phyloP scores from a whole-genome alignment of 1,140 invertebrate genomes.

The Panagrolaimus sp. region DNA sequence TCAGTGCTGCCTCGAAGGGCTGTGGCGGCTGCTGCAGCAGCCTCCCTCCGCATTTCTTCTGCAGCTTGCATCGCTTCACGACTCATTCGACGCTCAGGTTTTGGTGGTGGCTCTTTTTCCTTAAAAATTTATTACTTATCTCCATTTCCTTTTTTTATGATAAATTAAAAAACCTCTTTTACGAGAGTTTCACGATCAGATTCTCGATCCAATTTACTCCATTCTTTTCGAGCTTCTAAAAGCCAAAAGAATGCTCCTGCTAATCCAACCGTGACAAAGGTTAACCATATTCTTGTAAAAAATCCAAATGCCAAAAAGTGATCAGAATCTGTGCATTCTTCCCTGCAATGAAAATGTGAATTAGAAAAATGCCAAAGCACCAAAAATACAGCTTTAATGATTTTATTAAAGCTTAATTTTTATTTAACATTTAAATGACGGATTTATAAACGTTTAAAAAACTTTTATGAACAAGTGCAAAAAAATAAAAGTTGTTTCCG shows the following conservation, averaged over 20 bases:
- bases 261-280: conserved; percentile 21
- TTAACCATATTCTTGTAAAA: conserved; percentile 30
- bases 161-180: not conserved
- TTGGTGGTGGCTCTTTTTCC: not conserved
- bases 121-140: too few relatives aligned
- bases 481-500: too few relatives aligned
- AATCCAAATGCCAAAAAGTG: conserved; percentile 38
- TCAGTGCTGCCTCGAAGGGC: too few relatives aligned
- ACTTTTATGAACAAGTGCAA: too few relatives aligned
- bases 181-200: not conserved
- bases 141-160: not conserved
- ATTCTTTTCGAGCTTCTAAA: conserved; percentile 26
- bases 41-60: conserved; percentile 7
- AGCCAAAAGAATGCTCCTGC: conserved; percentile 34
- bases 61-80: conserved; percentile 10
- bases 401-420: too few relatives aligned
- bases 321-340: conserved; percentile 48
- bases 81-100: conserved; percentile 18
- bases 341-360: conserved; percentile 36
- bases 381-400: too few relatives aligned
- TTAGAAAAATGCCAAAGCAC: too few relatives aligned
- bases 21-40: not conserved
- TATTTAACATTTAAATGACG: too few relatives aligned
- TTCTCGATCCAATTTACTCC: conserved; percentile 17
- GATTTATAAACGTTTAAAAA: too few relatives aligned